Base-by-base conservation (phyloP, 2,113 vertebrate genomes). In the Gadus macrocephalus region DNA sequence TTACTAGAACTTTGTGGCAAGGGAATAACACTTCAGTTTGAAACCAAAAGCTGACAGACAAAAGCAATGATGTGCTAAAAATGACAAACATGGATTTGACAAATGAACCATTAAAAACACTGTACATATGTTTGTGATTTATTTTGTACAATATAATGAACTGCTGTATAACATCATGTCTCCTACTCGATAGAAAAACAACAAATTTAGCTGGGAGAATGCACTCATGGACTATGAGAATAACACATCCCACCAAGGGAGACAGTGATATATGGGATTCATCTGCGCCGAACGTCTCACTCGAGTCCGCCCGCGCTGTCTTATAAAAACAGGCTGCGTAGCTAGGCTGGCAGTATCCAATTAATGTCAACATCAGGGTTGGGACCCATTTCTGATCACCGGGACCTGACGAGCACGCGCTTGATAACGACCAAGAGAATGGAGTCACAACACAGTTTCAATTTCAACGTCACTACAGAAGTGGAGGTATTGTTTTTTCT, bases 31-130 rank as follows among this genome's bases (percentile, higher is more conserved):
- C 75, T 76, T 83, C 88, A 88, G 85, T 84, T 76, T 81, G 78
- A 82, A 83, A 87, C 87, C 78, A 67, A 86, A 88, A 87, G 19
- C 14, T 14, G 62, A 63, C 74, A 81, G 25, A 25, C 88, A 87
- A 85, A 88, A 90, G 89, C 89, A 79, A 84, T 81, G 86, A 84
- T 87, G 84, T 69, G 77, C 87, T 84, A 85, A 89, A 87, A 87
- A 86, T 80, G 88, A 58, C 15, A 87, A 84, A 67, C 76, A 80
- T 76, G 28, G 80, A 84, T 85, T 79, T 81, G 85, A 87, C 77
- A 78, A 79, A 89, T 88, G 86, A 89, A 83, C 68, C 77, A 84
- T 86, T 91, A 89, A 87, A 89, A 90, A 91, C 89, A 89, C 88
- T 89, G 87, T 87, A 89, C 87, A 89, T 83, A 55, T 81, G 85